Conservation (phyloP, 30 jellyfish, hydroid and myxozoan species). For the Haliclystus octoradiatus region DNA sequence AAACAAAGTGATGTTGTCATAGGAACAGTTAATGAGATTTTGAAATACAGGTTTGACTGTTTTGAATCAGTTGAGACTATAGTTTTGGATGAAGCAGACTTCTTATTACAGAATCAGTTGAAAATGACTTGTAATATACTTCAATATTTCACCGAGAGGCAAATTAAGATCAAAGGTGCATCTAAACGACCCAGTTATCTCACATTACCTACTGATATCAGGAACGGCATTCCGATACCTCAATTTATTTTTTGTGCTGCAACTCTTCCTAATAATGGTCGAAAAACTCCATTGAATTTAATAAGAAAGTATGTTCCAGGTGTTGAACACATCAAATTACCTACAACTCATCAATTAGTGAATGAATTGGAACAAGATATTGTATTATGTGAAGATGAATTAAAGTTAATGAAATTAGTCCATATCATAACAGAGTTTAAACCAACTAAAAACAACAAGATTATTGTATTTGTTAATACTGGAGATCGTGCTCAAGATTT, state of each 20-base stretch:
- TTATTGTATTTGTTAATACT: conserved; percentile 37
- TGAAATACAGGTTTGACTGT: too few relatives aligned
- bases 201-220: too few relatives aligned
- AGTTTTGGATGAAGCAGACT: conserved; percentile 87
- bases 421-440: too few relatives aligned
- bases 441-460: too few relatives aligned
- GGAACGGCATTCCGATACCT: too few relatives aligned
- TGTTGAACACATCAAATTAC: conserved; percentile 28
- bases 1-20: too few relatives aligned
- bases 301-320: conserved; percentile 51
- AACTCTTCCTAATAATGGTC: conserved; percentile 65
- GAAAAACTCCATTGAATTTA: conserved; percentile 41
- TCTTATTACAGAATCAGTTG: conserved; percentile 24
- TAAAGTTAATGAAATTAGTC: too few relatives aligned
- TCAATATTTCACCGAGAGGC: conserved; percentile 30
- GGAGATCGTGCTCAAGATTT: conserved; percentile 31
- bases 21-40: too few relatives aligned
- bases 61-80: too few relatives aligned
- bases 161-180: conserved; percentile 22
- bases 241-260: conserved; percentile 87
- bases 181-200: too few relatives aligned
- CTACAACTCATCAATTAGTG: conserved; percentile 33
- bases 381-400: too few relatives aligned
- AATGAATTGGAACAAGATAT: too few relatives aligned
- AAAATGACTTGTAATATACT: conserved; percentile 23